Percentiles rank a stretch among this genome's conserved stretches.
Evolutionary conservation across 1,140 invertebrate genomes (phyloP).

Genomic region (Diorhabda elongata): DNA sequence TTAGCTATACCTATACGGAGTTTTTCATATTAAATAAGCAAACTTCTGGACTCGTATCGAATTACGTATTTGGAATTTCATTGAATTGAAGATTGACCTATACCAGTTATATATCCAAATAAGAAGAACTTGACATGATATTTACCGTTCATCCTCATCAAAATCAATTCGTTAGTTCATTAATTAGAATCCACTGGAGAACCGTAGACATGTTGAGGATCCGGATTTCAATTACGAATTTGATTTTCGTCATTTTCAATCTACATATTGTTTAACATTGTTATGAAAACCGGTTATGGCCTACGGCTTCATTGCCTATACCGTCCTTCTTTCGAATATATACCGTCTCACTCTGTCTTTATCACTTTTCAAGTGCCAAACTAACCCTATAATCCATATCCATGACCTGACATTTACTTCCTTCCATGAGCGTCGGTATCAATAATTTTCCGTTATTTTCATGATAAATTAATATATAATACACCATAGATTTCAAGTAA

Average conservation of each 20-base stretch:
- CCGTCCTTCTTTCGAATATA: background rate
- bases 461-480: too few relatives aligned
- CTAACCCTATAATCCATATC: constrained; percentile 1
- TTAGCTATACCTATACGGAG: too few relatives aligned
- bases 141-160: background rate
- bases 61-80: too few relatives aligned
- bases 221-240: constrained; percentile 11
- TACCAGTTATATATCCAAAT: too few relatives aligned
- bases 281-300: background rate
- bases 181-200: background rate
- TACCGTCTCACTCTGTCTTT: background rate
- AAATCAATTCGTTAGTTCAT: background rate
- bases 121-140: too few relatives aligned
- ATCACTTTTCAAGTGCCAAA: background rate
- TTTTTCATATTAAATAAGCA: too few relatives aligned
- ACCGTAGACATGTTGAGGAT: background rate
- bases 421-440: too few relatives aligned
- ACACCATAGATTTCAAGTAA: too few relatives aligned
- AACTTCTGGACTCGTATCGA: too few relatives aligned
- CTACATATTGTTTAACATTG: constrained; percentile 13
- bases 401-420: background rate
- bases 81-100: too few relatives aligned
- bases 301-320: background rate
- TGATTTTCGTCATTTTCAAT: constrained; percentile 6
- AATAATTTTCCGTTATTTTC: too few relatives aligned